Evolutionary conservation across 2,797 vertebrate species (phyloP), one percentile per base, ranked within the genome.

Genomic region (Artibeus lituratus): DNA sequence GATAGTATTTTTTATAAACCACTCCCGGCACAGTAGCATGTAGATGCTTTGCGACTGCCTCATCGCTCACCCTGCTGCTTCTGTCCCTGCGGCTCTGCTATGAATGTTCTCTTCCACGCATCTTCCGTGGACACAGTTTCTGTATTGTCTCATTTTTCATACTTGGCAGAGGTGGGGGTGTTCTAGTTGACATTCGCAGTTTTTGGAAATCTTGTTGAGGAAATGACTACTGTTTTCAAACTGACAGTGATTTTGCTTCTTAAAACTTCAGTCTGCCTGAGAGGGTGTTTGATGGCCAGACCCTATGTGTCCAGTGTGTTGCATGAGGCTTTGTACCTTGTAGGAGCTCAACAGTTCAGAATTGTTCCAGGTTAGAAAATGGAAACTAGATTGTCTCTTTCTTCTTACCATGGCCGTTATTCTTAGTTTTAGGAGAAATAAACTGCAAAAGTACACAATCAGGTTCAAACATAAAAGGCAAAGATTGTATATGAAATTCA

Each of bases 1-100:
- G 78, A 88, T 96, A 94, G 24, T 96, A 69, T 97, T 98, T 98
- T 98, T 37, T 97, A 96, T 97, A 94, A 97, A 87, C 62, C 80
- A 78, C 44, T 92, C 85, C 57, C 92, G 86, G 95, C 95, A 77
- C 65, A 90, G 82, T 97, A 95, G 91, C 72, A 90, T 57, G 7
- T 92, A 92, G 83, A 83, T 37, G 19, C 62, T 65, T 47, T 85
- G 29, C 96, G 69, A 87, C 67, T 95, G 95, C 89, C 73, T 65
- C 69, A 0, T 51, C 53, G 18, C 49, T 47, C 49, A 10, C 35
- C 87, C 35, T 24, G 6, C 94, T 80, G 94, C 67, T 90, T 87
- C 39, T 72, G 15, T 53, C 86, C 77, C 57, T 53, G 0, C 19
- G 85, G 35, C 55, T 94, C 59, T 84, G 3, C n/a, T 76, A 5